Percentiles rank a stretch among this genome's conserved stretches.
Conservation (phyloP, 2,888 invertebrate genomes). For the Carpatolechia fugitivella region DNA sequence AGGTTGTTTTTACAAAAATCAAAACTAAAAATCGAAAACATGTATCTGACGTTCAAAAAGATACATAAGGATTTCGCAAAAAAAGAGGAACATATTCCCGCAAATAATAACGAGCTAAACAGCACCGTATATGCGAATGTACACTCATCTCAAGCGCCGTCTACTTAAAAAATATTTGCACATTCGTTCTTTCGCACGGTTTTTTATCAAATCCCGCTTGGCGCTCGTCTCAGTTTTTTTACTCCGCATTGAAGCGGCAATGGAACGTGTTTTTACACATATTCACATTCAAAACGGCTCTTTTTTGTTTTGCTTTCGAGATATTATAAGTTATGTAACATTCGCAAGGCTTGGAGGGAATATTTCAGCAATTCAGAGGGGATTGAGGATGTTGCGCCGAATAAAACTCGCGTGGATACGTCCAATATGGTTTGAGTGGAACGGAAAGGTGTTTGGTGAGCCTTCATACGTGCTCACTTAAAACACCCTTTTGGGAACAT, state of each 20-base stretch:
- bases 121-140: background rate
- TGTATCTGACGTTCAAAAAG: too few relatives aligned
- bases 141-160: background rate
- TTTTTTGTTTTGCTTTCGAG: slow-evolving; percentile 45
- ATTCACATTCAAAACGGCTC: slow-evolving; percentile 35
- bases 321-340: slow-evolving; percentile 39
- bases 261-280: slow-evolving; percentile 39
- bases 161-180: slow-evolving; percentile 22
- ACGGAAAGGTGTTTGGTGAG: background rate
- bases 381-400: slow-evolving; percentile 33
- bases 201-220: slow-evolving; percentile 37
- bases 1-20: too few relatives aligned
- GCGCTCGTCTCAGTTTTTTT: slow-evolving; percentile 28
- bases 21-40: too few relatives aligned
- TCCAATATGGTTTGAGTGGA: background rate
- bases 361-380: slow-evolving; percentile 49
- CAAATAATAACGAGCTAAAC: slow-evolving; percentile 14
- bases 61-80: too few relatives aligned
- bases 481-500: background rate
- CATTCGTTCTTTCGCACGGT: slow-evolving; percentile 26
- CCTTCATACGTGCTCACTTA: background rate
- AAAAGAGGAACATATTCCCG: background rate
- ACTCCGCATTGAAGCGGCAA: slow-evolving; percentile 35
- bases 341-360: slow-evolving; percentile 42
- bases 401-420: slow-evolving; percentile 25